A percentile compares a stretch with the other conserved stretches of the same genome.
These are phyloP conservation scores for Bombus confusus DNA, from an alignment of 1,140 invertebrate genomes.

Conservation along the genomic window DNA sequence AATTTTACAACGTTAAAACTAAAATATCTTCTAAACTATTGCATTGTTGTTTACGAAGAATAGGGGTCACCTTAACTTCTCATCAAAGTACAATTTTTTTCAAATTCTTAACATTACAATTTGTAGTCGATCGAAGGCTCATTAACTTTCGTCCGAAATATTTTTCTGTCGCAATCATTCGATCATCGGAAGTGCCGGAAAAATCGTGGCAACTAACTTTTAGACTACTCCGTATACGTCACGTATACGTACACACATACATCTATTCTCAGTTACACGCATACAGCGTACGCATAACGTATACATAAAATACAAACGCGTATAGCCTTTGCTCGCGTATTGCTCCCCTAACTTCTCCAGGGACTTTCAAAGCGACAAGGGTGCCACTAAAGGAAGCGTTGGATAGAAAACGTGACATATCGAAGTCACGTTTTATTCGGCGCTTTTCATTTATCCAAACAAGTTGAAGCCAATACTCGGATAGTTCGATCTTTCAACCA, in stretches of 20 bases:
- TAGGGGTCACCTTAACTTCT: too few species aligned
- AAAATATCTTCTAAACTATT: too few species aligned
- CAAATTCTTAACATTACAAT: too few species aligned
- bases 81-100: too few species aligned
- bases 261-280: background rate
- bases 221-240: background rate
- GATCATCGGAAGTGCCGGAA: too few species aligned
- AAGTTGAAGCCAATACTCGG: conserved; percentile 1
- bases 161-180: too few species aligned
- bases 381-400: conserved; percentile 25
- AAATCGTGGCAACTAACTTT: too few species aligned
- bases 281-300: too few species aligned
- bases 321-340: background rate
- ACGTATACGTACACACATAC: background rate
- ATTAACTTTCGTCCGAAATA: too few species aligned
- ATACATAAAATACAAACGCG: background rate
- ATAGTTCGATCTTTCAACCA: background rate
- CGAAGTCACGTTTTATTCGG: conserved; percentile 54
- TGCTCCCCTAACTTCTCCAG: background rate
- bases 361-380: conserved; percentile 40
- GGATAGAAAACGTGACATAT: conserved; percentile 57
- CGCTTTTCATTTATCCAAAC: conserved; percentile 32
- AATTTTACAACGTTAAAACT: too few species aligned
- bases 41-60: too few species aligned
- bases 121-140: too few species aligned